These are phyloP conservation scores for Ephestia elutella DNA, from an alignment of 1,140 invertebrate species.

Conservation along the genomic window DNA sequence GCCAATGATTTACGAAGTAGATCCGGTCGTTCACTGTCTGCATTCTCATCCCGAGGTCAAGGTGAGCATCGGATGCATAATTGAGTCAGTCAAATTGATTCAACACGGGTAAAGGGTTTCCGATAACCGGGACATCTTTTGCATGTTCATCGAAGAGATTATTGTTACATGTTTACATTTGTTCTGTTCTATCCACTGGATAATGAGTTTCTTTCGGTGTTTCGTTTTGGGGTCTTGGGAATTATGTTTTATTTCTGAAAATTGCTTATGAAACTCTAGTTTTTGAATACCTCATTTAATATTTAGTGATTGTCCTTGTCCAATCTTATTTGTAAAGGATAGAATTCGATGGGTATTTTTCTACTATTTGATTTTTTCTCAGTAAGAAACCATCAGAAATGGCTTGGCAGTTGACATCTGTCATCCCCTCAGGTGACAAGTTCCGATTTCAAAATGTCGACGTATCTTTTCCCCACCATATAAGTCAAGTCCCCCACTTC, in stretches of 20 bases:
- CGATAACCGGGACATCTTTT: neutral
- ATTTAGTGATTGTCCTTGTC: too few species aligned
- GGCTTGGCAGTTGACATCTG: neutral
- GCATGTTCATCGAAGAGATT: neutral
- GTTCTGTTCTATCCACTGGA: too few species aligned
- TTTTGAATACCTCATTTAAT: too few species aligned
- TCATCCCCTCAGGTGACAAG: neutral
- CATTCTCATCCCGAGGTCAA: constrained; percentile 29
- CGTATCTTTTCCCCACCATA: constrained; percentile 16
- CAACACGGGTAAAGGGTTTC: neutral
- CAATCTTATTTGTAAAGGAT: too few species aligned
- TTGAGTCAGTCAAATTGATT: constrained; percentile 16
- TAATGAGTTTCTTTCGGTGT: too few species aligned
- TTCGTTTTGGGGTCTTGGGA: too few species aligned
- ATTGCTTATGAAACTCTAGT: too few species aligned
- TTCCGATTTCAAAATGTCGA: constrained; percentile 14
- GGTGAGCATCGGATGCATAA: constrained; percentile 31
- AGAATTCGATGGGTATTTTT: too few species aligned
- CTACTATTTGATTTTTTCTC: too few species aligned
- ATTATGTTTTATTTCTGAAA: too few species aligned
- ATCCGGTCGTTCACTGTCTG: constrained; percentile 38
- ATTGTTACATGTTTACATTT: too few species aligned
- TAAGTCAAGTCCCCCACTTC: constrained; percentile 20
- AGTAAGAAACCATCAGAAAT: neutral
- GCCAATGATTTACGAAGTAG: constrained; percentile 11